A percentile compares a stretch with the other conserved stretches of the same genome.
Evolutionary conservation across 2,888 invertebrate genomes (phyloP).

Genomic region (Hydrotaea cyrtoneurina): DNA sequence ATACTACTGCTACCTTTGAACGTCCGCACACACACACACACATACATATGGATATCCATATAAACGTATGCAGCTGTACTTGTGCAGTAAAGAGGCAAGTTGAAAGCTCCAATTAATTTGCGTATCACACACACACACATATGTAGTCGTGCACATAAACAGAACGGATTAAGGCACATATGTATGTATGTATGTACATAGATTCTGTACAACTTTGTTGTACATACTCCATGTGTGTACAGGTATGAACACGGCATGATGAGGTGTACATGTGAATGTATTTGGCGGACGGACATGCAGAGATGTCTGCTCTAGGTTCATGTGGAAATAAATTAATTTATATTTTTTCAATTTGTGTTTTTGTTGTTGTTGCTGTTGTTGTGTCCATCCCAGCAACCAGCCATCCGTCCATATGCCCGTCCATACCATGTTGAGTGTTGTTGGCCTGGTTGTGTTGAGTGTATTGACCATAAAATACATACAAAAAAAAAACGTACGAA

Average conservation of each 20-base stretch:
- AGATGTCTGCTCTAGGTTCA: slow-evolving; percentile 60
- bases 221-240: slow-evolving; percentile 3
- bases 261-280: slow-evolving; percentile 38
- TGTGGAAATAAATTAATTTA: slow-evolving; percentile 67
- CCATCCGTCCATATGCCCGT: neutral
- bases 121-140: slow-evolving; percentile 36
- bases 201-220: slow-evolving; percentile 10
- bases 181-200: slow-evolving; percentile 15
- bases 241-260: slow-evolving; percentile 14
- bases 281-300: slow-evolving; percentile 45
- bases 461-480: slow-evolving; percentile 62
- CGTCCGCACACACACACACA: neutral
- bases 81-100: slow-evolving; percentile 47
- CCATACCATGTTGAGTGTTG: neutral
- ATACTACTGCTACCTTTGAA: slow-evolving; percentile 2
- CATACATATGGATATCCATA: neutral
- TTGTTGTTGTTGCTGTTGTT: slow-evolving; percentile 11
- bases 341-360: slow-evolving; percentile 48
- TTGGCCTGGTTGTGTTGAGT: slow-evolving; percentile 32
- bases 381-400: slow-evolving; percentile 11
- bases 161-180: slow-evolving; percentile 9
- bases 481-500: slow-evolving; percentile 14
- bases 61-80: neutral
- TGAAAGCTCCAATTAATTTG: slow-evolving; percentile 66
- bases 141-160: neutral